phyloP scores from a whole-genome alignment of 2,797 vertebrate genomes.

The Onychomys arenicola region DNA sequence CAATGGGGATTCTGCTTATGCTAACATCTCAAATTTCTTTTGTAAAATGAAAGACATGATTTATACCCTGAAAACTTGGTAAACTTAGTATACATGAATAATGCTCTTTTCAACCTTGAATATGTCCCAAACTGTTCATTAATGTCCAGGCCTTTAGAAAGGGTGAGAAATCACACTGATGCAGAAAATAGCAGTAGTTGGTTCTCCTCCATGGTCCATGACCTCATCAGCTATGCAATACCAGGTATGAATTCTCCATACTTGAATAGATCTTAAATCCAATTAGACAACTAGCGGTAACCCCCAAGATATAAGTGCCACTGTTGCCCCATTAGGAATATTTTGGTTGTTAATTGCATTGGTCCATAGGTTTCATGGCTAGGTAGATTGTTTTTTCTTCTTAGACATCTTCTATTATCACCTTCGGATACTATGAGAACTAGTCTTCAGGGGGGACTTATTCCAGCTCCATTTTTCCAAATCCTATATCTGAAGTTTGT shows the following conservation, averaged over 20 bases:
- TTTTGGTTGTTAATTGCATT: neutral
- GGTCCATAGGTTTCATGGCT: neutral
- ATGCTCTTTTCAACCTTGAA: neutral
- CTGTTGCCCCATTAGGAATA: neutral
- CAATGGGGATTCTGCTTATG: neutral
- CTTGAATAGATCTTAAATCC: neutral
- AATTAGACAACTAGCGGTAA: neutral
- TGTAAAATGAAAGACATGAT: slow-evolving; percentile 11
- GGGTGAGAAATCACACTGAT: neutral
- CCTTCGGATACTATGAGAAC: neutral
- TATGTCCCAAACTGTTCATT: neutral
- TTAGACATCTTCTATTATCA: neutral
- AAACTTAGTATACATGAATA: neutral
- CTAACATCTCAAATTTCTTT: neutral
- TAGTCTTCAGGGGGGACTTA: neutral
- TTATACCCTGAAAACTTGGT: neutral
- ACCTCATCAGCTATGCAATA: no score
- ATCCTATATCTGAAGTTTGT: neutral
- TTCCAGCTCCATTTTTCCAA: neutral
- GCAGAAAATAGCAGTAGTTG: neutral
- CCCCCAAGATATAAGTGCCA: neutral
- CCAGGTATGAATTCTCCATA: neutral
- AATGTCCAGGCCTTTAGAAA: neutral
- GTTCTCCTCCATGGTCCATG: no score
- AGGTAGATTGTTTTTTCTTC: neutral